These are phyloP conservation scores for Xylophagus ater DNA, from an alignment of 2,888 invertebrate genomes.

Conservation along the genomic window DNA sequence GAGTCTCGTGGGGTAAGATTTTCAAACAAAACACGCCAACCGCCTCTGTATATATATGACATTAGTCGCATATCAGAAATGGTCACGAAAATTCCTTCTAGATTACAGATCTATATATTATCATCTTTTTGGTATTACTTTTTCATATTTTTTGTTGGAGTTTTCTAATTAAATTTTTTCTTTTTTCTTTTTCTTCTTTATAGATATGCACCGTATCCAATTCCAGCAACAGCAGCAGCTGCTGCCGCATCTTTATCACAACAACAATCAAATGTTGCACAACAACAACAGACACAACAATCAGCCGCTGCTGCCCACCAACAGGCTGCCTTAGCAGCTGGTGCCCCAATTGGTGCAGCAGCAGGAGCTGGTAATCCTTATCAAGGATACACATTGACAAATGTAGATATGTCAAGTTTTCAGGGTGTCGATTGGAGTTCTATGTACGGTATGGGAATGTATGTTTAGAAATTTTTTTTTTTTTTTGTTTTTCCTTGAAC, in stretches of 20 bases:
- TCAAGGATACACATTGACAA: constrained; percentile 71
- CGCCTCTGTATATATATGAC: no score
- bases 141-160: no score
- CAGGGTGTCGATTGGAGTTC: constrained; percentile 85
- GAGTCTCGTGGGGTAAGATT: no score
- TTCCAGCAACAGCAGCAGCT: constrained; percentile 43
- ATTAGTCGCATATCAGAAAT: no score
- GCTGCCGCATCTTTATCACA: constrained; percentile 40
- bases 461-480: constrained; percentile 42
- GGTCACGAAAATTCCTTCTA: no score
- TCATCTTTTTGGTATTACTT: no score
- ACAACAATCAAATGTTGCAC: constrained; percentile 29
- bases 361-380: constrained; percentile 55
- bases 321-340: constrained; percentile 39
- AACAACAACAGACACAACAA: constrained; percentile 17
- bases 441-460: constrained; percentile 89
- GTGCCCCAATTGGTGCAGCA: constrained; percentile 49
- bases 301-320: constrained; percentile 19
- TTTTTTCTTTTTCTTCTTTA: constrained; percentile 23
- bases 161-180: background rate
- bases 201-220: constrained; percentile 54
- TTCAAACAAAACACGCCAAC: no score
- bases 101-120: no score
- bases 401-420: constrained; percentile 86
- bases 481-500: constrained; percentile 32